Evolutionary conservation across 2,797 vertebrate species (phyloP).

Genomic region (Emys orbicularis): DNA sequence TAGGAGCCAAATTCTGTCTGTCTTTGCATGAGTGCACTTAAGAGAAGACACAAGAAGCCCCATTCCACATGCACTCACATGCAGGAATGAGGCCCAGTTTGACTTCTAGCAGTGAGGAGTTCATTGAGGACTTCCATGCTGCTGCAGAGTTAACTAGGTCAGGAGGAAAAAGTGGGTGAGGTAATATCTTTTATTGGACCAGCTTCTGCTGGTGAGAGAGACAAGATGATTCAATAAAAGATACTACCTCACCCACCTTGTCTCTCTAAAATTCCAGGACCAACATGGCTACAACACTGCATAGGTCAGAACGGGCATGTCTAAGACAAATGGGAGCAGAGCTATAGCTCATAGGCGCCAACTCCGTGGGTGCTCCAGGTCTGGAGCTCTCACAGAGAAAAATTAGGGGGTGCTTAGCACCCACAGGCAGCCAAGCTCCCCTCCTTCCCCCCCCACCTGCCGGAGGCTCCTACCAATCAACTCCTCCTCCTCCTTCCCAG

Average conservation of each 20-base stretch:
- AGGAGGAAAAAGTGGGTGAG: background rate
- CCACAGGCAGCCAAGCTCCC: too few species aligned
- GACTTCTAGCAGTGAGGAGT: rapidly evolving
- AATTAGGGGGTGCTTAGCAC: too few species aligned
- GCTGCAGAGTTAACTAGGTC: background rate
- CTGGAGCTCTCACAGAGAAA: too few species aligned
- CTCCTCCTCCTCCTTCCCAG: too few species aligned
- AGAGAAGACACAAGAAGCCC: background rate
- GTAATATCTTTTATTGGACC: background rate
- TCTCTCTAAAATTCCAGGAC: background rate
- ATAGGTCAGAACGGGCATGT: background rate
- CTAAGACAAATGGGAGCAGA: background rate
- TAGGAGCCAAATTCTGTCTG: rapidly evolving
- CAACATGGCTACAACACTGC: background rate
- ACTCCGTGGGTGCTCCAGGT: too few species aligned
- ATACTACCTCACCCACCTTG: background rate
- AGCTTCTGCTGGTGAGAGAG: background rate
- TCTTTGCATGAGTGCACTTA: rapidly evolving
- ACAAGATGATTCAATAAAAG: background rate
- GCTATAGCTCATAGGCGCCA: background rate
- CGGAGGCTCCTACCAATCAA: too few species aligned
- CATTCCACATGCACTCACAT: rapidly evolving
- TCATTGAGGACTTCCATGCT: rapidly evolving
- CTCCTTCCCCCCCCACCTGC: too few species aligned
- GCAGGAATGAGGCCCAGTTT: background rate